Evolutionary conservation across 2,113 vertebrate species (phyloP).

Genomic region (Apteryx owenii): DNA sequence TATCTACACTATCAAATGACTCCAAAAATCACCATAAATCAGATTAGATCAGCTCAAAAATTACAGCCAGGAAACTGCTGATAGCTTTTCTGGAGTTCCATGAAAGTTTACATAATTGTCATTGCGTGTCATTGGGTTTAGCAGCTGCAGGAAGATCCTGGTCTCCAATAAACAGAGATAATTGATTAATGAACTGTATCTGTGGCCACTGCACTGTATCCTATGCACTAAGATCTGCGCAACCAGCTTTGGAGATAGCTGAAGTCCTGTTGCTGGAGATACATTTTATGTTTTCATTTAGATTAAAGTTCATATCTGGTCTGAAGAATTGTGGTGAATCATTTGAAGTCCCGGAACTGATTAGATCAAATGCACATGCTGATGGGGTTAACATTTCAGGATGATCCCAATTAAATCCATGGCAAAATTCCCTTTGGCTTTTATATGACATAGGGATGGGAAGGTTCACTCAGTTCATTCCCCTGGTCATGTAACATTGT

Average conservation of each 20-base stretch:
- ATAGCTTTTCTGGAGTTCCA: constrained; percentile 38
- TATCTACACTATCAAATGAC: constrained; percentile 21
- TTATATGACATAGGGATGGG: neutral
- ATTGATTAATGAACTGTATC: constrained; percentile 52
- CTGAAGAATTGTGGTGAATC: neutral
- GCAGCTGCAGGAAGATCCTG: constrained; percentile 46
- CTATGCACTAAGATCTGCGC: neutral
- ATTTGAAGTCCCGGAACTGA: neutral
- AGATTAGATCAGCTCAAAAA: constrained; percentile 54
- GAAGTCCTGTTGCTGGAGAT: neutral
- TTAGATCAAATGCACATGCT: neutral
- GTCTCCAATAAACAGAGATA: constrained; percentile 48
- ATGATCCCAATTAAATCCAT: neutral
- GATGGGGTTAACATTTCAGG: neutral
- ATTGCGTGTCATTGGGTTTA: constrained; percentile 27
- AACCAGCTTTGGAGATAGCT: neutral
- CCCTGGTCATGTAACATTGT: neutral
- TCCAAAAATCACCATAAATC: constrained; percentile 30
- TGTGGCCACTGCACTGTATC: neutral
- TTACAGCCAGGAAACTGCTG: constrained; percentile 23
- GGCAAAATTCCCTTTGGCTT: neutral
- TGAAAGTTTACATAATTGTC: constrained; percentile 54
- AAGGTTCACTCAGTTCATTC: neutral
- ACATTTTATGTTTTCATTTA: neutral
- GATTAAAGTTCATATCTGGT: neutral